These are phyloP conservation scores for Hypotaenidia philippensis DNA, from an alignment of 2,797 vertebrate genomes.

Conservation along the genomic window DNA sequence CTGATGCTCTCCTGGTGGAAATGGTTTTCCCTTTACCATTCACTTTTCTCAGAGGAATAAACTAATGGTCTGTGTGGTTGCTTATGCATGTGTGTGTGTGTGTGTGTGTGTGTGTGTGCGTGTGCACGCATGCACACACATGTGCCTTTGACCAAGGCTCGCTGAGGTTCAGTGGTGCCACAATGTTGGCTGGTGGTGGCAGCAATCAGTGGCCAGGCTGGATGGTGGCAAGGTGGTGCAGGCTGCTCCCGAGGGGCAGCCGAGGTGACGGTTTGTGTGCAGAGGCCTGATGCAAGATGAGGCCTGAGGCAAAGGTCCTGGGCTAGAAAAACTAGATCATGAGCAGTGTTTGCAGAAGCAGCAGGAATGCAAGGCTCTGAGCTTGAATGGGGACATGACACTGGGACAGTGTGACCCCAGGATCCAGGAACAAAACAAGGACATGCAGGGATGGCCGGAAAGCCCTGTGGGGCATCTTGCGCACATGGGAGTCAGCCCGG, in stretches of 20 bases:
- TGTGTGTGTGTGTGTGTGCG: too few species aligned
- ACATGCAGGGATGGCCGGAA: rapidly evolving
- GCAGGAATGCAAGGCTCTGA: background rate
- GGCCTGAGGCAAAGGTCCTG: background rate
- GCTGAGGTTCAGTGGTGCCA: too few species aligned
- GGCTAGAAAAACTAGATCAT: background rate
- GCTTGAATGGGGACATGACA: background rate
- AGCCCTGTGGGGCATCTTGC: rapidly evolving
- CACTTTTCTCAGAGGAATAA: background rate
- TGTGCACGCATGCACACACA: too few species aligned
- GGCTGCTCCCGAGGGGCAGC: background rate
- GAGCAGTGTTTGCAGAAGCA: background rate
- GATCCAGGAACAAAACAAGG: background rate
- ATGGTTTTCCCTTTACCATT: background rate
- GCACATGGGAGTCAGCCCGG: rapidly evolving
- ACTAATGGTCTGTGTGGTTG: background rate
- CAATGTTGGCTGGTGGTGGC: rapidly evolving
- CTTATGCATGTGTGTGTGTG: too few species aligned
- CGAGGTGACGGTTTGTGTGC: rapidly evolving
- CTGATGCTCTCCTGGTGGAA: background rate
- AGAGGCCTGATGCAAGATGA: background rate
- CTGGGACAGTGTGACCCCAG: background rate
- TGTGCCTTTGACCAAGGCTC: rapidly evolving
- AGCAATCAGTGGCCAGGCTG: background rate
- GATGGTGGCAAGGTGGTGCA: rapidly evolving